phyloP scores from a whole-genome alignment of 1,140 invertebrate genomes.

The Trachymyrmex septentrionalis region DNA sequence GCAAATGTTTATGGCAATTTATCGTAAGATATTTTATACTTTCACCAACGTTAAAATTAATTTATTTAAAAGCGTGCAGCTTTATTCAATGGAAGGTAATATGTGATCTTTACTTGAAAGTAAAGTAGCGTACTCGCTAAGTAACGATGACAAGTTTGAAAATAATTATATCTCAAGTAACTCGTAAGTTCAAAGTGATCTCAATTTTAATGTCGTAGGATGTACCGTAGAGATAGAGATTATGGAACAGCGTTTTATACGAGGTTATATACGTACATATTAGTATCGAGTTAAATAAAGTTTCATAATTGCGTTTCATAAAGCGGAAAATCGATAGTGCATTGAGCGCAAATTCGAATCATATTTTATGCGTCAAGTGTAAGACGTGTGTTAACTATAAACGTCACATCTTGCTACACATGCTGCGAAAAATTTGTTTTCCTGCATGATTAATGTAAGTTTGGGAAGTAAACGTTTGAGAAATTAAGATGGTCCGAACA shows the following conservation, averaged over 20 bases:
- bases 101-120: neutral
- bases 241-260: conserved; percentile 10
- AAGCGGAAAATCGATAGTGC: conserved; percentile 41
- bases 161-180: conserved; percentile 48
- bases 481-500: neutral
- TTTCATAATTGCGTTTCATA: conserved; percentile 44
- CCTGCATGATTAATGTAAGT: conserved; percentile 38
- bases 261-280: neutral
- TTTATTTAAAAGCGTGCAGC: conserved; percentile 1
- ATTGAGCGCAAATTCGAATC: conserved; percentile 34
- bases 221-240: conserved; percentile 15
- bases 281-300: conserved; percentile 31
- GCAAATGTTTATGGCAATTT: neutral
- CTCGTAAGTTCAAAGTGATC: conserved; percentile 45
- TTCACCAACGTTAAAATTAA: neutral
- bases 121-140: neutral
- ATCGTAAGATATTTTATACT: neutral
- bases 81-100: conserved; percentile 23
- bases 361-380: conserved; percentile 37
- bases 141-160: conserved; percentile 45
- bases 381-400: conserved; percentile 42
- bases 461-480: neutral
- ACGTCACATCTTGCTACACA: conserved; percentile 25
- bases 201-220: conserved; percentile 15
- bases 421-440: conserved; percentile 10